Conservation (phyloP, 2,797 vertebrate species). For the Adrianichthys oophorus region DNA sequence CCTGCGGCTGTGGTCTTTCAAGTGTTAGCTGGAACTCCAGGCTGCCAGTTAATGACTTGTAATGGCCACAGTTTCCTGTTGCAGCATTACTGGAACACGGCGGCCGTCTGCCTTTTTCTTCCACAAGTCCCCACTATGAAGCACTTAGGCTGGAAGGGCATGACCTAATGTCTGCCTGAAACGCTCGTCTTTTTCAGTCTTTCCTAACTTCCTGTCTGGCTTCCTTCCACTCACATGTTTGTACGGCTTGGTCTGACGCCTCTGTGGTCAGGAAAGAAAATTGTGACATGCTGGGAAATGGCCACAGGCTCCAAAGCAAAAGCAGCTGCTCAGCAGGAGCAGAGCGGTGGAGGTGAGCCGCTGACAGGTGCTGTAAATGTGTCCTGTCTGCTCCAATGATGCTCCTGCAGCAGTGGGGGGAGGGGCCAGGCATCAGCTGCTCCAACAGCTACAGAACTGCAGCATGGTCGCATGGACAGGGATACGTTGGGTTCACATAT, state of each 20-base stretch:
- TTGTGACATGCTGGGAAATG: conserved; percentile 11
- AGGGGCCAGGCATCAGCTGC: conserved; percentile 5
- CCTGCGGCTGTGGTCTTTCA: conserved; percentile 25
- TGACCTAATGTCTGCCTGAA: conserved; percentile 47
- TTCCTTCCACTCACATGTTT: conserved; percentile 38
- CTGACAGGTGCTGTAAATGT: conserved; percentile 12
- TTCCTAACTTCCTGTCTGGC: conserved; percentile 50
- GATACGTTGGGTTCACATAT: not conserved
- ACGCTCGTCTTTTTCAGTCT: conserved; percentile 21
- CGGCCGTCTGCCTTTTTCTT: conserved; percentile 23
- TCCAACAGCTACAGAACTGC: conserved; percentile 15
- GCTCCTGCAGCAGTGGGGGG: conserved; percentile 6
- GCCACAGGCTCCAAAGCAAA: conserved; percentile 3
- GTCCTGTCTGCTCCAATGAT: conserved; percentile 7
- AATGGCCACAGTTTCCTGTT: conserved; percentile 42
- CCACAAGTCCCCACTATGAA: conserved; percentile 27
- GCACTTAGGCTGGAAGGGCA: conserved; percentile 21
- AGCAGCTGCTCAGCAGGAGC: not conserved
- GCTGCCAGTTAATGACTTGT: conserved; percentile 41
- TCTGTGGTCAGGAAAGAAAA: conserved; percentile 35
- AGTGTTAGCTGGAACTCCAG: conserved; percentile 27
- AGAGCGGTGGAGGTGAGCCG: conserved; percentile 2
- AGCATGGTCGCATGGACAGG: conserved; percentile 41
- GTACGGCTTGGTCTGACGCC: conserved; percentile 5
- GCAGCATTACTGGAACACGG: conserved; percentile 33